Evolutionary conservation across 2,888 invertebrate species (phyloP).

Genomic region (Crocallis elinguaria): DNA sequence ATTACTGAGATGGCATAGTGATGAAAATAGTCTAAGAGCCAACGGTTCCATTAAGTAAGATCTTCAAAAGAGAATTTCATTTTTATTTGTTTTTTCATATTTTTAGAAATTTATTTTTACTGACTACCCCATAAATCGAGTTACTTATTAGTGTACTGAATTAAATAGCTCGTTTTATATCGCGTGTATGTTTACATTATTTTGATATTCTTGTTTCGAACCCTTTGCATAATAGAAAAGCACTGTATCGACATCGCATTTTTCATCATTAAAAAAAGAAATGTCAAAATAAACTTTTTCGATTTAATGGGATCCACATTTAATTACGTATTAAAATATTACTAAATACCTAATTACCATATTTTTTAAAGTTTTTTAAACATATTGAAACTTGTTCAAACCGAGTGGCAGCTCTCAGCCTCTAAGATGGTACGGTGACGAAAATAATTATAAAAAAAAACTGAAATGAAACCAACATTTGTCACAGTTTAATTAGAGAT

Average conservation of each 20-base stretch:
- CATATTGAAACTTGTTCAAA: neutral
- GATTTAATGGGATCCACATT: too few species aligned
- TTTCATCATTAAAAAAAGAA: too few species aligned
- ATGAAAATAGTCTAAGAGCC: constrained; percentile 32
- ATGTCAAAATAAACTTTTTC: too few species aligned
- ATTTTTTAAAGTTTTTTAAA: neutral
- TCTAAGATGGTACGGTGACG: constrained; percentile 21
- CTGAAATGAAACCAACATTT: constrained; percentile 18
- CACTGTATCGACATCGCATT: too few species aligned
- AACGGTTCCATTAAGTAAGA: neutral
- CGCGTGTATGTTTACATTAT: too few species aligned
- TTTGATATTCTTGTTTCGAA: too few species aligned
- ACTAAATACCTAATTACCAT: neutral
- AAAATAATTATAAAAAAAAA: constrained; percentile 26
- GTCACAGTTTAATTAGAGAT: constrained; percentile 25
- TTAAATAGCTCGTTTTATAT: too few species aligned
- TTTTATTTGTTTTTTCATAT: too few species aligned
- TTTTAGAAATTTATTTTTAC: too few species aligned
- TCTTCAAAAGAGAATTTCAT: neutral
- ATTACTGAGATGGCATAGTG: constrained; percentile 44
- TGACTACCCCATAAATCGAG: too few species aligned
- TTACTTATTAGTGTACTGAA: too few species aligned
- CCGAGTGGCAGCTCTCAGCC: neutral
- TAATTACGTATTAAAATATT: neutral
- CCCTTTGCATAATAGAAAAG: too few species aligned